Evolutionary conservation across 2,113 vertebrate genomes (phyloP), one percentile per base, ranked within the genome.

Genomic region (Nestor notabilis): DNA sequence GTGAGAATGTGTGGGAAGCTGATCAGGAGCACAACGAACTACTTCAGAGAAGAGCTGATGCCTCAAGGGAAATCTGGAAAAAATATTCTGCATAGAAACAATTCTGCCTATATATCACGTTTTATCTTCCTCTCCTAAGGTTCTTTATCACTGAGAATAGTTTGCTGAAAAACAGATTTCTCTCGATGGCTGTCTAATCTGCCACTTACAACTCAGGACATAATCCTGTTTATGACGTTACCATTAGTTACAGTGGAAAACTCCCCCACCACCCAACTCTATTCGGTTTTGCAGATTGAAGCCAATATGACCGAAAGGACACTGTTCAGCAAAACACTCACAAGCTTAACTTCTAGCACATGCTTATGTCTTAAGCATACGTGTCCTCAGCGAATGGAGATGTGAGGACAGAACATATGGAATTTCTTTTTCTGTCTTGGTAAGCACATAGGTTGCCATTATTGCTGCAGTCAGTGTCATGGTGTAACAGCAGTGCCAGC

Each of bases 1-100:
- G 94, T 95, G 90, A 90, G 66, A 91, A 93, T 1, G 80, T 60
- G 97, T 95, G 83, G 96, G 97, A 96, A 96, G 90, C 83, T 72
- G 88, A 95, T 97, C 83, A 95, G 90, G 87, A 95, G 86, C 95
- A 94, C 90, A 87, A 49, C 17, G 18, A 95, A 93, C 90, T 87
- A 78, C 80, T 95, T 94, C 83, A 60, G 60, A 84, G 95, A 95
- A 87, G 86, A 95, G 83, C 5, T 2, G 77, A 97, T 24, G 47
- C 76, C 90, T 94, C 80, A 69, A 76, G 90, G 86, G 94, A 92
- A 93, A 82, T 63, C 21, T 81, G 55, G 71, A 60, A 82, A 92
- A 93, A 89, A 78, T 68, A 86, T 55, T 76, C 72, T 27, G 47
- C 88, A 76, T 5, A 61, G 76, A 84, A 94, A 87, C 43, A 78